Conservation (phyloP, 2,113 vertebrate species). For the Daubentonia madagascariensis region DNA sequence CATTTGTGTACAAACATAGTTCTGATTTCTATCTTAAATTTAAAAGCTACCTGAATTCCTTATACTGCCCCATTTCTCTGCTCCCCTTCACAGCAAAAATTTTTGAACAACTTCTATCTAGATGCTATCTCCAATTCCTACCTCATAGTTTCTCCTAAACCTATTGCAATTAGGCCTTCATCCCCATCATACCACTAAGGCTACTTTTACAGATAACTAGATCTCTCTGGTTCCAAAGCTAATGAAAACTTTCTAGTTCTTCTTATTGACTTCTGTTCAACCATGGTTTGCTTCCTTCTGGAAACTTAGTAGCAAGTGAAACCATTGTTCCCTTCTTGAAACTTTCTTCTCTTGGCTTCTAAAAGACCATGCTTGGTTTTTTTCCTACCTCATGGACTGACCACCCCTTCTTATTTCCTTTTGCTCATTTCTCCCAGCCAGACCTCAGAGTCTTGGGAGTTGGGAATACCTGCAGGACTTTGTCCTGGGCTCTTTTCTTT, state of each 20-base stretch:
- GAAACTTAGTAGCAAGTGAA: not conserved
- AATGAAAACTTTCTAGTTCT: not conserved
- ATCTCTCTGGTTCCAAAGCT: constrained; percentile 1
- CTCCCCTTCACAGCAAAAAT: not conserved
- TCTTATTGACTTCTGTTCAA: not conserved
- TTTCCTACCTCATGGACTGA: not conserved
- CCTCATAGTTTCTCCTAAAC: not conserved
- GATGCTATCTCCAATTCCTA: not conserved
- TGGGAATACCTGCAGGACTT: not conserved
- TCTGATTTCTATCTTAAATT: not conserved
- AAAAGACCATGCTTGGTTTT: not conserved
- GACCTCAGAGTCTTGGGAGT: not conserved
- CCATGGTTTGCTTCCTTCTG: not conserved
- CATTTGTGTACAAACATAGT: not conserved
- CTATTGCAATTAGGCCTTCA: not conserved
- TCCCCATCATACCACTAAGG: not conserved
- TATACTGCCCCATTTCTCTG: not conserved
- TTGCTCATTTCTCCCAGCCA: not conserved
- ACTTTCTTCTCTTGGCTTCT: not conserved
- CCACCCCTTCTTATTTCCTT: not conserved
- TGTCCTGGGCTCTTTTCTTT: not conserved
- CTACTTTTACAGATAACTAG: not conserved
- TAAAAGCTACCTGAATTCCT: not conserved
- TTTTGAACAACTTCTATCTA: not conserved
- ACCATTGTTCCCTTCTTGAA: not conserved